These are phyloP conservation scores for Gisinianus flammeolus DNA, from an alignment of 2,888 invertebrate genomes.

Conservation along the genomic window DNA sequence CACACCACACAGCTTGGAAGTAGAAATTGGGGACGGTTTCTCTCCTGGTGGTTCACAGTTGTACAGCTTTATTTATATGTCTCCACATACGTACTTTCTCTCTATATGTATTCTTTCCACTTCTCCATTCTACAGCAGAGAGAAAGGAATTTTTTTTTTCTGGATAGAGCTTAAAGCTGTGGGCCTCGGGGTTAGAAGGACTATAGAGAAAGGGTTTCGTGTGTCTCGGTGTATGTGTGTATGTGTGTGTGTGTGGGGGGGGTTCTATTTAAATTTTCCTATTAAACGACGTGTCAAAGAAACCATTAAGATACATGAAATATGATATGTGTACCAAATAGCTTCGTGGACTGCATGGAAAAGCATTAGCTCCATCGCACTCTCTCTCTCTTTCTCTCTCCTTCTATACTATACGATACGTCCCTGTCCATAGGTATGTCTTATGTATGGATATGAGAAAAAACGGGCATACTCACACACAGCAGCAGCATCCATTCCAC, in stretches of 20 bases:
- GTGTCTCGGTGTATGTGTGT: background rate
- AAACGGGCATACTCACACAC: background rate
- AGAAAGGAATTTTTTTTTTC: background rate
- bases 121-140: no score
- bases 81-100: no score
- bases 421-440: no score
- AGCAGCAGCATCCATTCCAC: background rate
- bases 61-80: no score
- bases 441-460: background rate
- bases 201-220: background rate
- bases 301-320: constrained; percentile 27
- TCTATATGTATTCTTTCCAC: no score
- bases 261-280: constrained; percentile 10
- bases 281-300: constrained; percentile 23
- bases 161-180: no score
- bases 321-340: constrained; percentile 20
- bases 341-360: background rate
- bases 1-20: no score
- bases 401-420: no score
- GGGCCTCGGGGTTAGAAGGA: background rate
- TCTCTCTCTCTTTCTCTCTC: background rate
- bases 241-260: background rate
- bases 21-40: no score
- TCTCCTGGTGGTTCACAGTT: no score
- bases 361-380: background rate